phyloP scores from a whole-genome alignment of 2,888 invertebrate species.

The Acutogordius australiensis region DNA sequence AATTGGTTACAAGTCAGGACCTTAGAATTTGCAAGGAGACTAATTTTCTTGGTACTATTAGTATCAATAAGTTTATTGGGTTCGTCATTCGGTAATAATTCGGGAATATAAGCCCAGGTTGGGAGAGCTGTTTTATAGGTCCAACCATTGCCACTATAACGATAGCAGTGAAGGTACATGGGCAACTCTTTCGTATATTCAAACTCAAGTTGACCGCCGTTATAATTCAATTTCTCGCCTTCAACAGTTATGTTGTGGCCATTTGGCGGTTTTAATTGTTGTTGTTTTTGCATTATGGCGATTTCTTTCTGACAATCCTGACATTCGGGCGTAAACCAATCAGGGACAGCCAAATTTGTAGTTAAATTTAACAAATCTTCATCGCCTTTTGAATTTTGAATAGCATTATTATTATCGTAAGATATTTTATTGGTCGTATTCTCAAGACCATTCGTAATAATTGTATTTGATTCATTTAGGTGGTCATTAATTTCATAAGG shows the following conservation, averaged over 20 bases:
- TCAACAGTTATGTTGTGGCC: background rate
- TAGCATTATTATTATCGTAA: background rate
- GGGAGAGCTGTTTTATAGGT: background rate
- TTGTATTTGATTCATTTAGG: background rate
- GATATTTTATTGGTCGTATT: background rate
- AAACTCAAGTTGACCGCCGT: background rate
- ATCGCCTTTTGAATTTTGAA: background rate
- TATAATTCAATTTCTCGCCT: background rate
- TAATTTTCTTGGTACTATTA: too few relatives aligned
- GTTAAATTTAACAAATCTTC: background rate
- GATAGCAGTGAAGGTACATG: background rate
- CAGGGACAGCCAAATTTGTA: background rate
- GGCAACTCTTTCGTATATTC: slow-evolving; percentile 1
- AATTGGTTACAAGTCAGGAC: too few relatives aligned
- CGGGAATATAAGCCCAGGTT: background rate
- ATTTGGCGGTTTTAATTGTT: too few relatives aligned
- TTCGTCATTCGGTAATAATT: too few relatives aligned
- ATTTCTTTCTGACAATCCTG: background rate
- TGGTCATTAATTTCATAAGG: background rate
- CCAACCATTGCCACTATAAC: background rate
- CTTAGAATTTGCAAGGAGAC: too few relatives aligned
- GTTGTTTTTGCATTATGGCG: too few relatives aligned
- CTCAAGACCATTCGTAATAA: background rate
- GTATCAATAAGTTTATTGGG: too few relatives aligned
- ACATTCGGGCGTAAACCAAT: background rate